Percentiles rank a stretch among this genome's conserved stretches.
Evolutionary conservation across 2,888 invertebrate species (phyloP).

Genomic region (Lasioglossum morio): DNA sequence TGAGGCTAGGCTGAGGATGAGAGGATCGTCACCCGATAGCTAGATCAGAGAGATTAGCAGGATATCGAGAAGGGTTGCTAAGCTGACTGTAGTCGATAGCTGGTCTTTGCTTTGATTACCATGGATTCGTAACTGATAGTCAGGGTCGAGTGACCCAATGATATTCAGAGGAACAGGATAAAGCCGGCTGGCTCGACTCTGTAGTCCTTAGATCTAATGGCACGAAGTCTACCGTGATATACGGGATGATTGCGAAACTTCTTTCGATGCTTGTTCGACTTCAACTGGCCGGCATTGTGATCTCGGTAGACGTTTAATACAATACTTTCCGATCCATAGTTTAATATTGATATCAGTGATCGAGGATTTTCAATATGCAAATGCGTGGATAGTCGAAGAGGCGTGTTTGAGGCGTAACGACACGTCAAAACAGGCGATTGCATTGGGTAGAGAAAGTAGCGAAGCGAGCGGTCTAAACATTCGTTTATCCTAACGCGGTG

Average conservation of each 20-base stretch:
- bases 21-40: background rate
- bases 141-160: background rate
- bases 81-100: background rate
- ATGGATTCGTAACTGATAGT: slow-evolving; percentile 7
- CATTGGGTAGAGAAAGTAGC: slow-evolving; percentile 48
- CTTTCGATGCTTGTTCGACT: background rate
- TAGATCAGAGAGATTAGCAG: background rate
- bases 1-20: background rate
- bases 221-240: background rate
- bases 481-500: slow-evolving; percentile 75
- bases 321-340: background rate
- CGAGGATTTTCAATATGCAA: background rate
- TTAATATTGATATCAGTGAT: background rate
- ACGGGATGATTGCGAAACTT: background rate
- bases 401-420: background rate
- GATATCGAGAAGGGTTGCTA: background rate
- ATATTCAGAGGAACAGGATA: background rate
- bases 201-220: background rate
- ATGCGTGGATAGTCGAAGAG: background rate
- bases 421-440: background rate
- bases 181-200: background rate
- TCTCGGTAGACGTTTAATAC: background rate
- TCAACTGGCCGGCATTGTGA: background rate
- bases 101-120: background rate
- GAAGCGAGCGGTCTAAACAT: slow-evolving; percentile 62